Conservation (phyloP, 2,888 invertebrate species). For the Nemotelus nigrinus region DNA sequence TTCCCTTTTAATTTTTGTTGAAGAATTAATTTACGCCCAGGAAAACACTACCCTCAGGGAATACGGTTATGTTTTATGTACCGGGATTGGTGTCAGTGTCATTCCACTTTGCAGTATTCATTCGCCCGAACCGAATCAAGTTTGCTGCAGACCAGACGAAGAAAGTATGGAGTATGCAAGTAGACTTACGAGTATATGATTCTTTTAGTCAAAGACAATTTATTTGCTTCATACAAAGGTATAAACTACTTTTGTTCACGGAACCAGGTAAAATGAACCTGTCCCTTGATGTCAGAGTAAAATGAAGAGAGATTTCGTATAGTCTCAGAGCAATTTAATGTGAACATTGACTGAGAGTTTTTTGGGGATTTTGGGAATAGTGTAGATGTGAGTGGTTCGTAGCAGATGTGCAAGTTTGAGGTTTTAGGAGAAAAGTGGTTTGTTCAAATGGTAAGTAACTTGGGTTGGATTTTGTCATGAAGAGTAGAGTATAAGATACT, state of each 20-base stretch:
- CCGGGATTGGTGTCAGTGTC: not conserved
- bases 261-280: not conserved
- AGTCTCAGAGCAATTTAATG: constrained; percentile 31
- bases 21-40: constrained; percentile 39
- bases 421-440: not conserved
- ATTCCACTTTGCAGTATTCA: not conserved
- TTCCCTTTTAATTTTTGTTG: constrained; percentile 35
- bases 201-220: not conserved
- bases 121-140: not conserved
- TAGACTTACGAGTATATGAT: not conserved
- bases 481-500: no score
- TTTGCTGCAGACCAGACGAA: not conserved
- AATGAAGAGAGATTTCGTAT: constrained; percentile 13
- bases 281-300: not conserved
- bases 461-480: no score
- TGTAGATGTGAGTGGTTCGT: not conserved
- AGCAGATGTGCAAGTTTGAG: not conserved
- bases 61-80: not conserved
- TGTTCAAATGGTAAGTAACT: no score
- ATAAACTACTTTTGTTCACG: not conserved
- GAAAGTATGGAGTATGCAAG: not conserved
- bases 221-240: not conserved
- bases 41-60: constrained; percentile 31
- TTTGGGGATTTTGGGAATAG: constrained; percentile 30
- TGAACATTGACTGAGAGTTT: constrained; percentile 33